Evolutionary conservation across 2,888 invertebrate species (phyloP).

Genomic region (Sceliomorpha sp.): DNA sequence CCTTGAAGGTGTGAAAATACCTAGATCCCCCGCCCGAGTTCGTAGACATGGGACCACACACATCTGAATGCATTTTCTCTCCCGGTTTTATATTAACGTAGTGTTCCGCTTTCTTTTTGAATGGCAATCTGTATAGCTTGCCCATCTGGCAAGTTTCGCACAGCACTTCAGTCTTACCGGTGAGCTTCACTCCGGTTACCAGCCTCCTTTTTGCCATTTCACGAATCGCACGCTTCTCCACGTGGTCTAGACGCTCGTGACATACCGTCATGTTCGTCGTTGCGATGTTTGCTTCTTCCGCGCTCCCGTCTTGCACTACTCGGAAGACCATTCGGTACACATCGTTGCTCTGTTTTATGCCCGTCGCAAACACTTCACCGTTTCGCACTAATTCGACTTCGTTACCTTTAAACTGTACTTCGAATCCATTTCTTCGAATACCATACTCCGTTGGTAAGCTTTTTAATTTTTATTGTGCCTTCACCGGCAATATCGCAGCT

Average conservation of each 20-base stretch:
- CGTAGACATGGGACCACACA: constrained; percentile 44
- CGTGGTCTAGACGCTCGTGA: constrained; percentile 51
- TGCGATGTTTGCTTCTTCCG: constrained; percentile 18
- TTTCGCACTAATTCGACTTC: constrained; percentile 27
- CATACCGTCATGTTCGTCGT: constrained; percentile 19
- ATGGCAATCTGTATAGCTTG: constrained; percentile 52
- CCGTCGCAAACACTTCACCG: constrained; percentile 32
- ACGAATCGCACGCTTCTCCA: constrained; percentile 16
- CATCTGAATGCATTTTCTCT: constrained; percentile 38
- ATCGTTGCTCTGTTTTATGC: constrained; percentile 53
- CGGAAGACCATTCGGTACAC: constrained; percentile 56
- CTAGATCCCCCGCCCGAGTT: constrained; percentile 39
- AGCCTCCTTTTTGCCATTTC: constrained; percentile 13
- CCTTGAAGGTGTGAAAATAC: constrained; percentile 46
- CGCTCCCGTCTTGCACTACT: constrained; percentile 13
- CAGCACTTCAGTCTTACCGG: constrained; percentile 36
- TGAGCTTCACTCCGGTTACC: constrained; percentile 18
- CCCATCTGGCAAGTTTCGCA: constrained; percentile 60
- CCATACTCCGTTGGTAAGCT: constrained; percentile 48
- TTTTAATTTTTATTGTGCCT: constrained; percentile 50
- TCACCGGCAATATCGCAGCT: constrained; percentile 48
- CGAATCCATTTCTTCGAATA: constrained; percentile 30
- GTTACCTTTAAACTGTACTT: constrained; percentile 36
- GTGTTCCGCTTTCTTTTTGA: constrained; percentile 3
- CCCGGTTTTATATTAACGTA: constrained; percentile 26